These are phyloP conservation scores for Schizothorax lantsangensis DNA, from an alignment of 2,797 vertebrate genomes.

Conservation along the genomic window DNA sequence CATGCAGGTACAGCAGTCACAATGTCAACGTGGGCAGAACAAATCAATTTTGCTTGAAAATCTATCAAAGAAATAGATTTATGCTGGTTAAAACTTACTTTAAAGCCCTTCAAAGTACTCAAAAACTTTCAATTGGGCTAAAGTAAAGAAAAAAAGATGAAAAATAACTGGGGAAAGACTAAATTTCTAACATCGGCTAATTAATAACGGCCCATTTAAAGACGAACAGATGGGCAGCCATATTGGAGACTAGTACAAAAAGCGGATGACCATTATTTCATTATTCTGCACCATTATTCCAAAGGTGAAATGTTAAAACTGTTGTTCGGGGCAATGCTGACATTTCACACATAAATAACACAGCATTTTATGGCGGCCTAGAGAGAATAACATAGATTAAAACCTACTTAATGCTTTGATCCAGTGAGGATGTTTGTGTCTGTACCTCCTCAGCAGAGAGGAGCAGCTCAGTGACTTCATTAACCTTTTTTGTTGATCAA, in stretches of 20 bases:
- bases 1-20: neutral
- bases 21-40: neutral
- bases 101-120: constrained; percentile 13
- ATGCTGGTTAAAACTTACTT: constrained; percentile 26
- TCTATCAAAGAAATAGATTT: constrained; percentile 3
- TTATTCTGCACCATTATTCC: constrained; percentile 45
- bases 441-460: constrained; percentile 66
- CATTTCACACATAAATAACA: constrained; percentile 62
- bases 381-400: constrained; percentile 53
- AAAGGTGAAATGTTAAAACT: constrained; percentile 26
- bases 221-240: constrained; percentile 46
- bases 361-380: constrained; percentile 38
- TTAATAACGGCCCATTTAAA: constrained; percentile 55
- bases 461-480: constrained; percentile 76
- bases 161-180: neutral
- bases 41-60: constrained; percentile 16
- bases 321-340: constrained; percentile 53
- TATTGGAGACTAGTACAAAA: constrained; percentile 32
- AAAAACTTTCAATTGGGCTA: neutral
- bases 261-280: constrained; percentile 30
- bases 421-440: constrained; percentile 64
- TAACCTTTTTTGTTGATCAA: constrained; percentile 82
- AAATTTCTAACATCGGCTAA: constrained; percentile 7
- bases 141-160: neutral
- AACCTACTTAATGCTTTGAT: constrained; percentile 54